phyloP scores from a whole-genome alignment of 2,888 invertebrate species.

The Dynastes hyllus region DNA sequence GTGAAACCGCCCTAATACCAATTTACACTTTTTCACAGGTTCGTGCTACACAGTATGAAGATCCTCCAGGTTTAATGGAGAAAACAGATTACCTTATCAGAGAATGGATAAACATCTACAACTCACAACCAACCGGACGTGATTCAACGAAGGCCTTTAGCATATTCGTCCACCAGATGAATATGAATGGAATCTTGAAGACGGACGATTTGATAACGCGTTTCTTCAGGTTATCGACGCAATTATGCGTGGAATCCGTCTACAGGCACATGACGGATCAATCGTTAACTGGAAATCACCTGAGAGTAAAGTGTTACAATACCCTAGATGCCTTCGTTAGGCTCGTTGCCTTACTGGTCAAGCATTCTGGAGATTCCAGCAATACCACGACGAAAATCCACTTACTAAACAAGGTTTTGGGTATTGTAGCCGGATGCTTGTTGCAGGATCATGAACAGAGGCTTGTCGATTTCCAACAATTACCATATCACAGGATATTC shows the following conservation, averaged over 20 bases:
- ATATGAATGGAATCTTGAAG: conserved; percentile 95
- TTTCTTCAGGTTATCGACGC: conserved; percentile 97
- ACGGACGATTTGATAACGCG: conserved; percentile 97
- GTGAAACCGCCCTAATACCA: too few species aligned
- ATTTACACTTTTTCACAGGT: conserved; percentile 72
- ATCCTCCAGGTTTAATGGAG: conserved; percentile 94
- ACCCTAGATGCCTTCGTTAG: conserved; percentile 97
- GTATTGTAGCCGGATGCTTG: conserved; percentile 96
- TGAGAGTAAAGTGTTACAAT: conserved; percentile 94
- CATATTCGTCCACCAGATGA: conserved; percentile 97
- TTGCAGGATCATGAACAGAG: conserved; percentile 97
- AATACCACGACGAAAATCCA: conserved; percentile 98
- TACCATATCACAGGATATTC: conserved; percentile 97
- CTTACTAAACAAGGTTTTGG: conserved; percentile 94
- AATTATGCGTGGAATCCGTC: conserved; percentile 96
- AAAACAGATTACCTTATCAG: conserved; percentile 95
- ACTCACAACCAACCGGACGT: conserved; percentile 85
- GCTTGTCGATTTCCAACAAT: conserved; percentile 92
- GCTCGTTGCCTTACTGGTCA: conserved; percentile 94
- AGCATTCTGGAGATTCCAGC: conserved; percentile 91
- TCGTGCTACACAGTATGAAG: conserved; percentile 90
- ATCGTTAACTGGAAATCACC: conserved; percentile 52
- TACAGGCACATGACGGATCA: conserved; percentile 75
- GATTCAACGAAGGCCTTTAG: conserved; percentile 94
- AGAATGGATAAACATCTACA: conserved; percentile 96